These are phyloP conservation scores for Penaeus monodon DNA, from an alignment of 2,888 invertebrate genomes.

Conservation along the genomic window DNA sequence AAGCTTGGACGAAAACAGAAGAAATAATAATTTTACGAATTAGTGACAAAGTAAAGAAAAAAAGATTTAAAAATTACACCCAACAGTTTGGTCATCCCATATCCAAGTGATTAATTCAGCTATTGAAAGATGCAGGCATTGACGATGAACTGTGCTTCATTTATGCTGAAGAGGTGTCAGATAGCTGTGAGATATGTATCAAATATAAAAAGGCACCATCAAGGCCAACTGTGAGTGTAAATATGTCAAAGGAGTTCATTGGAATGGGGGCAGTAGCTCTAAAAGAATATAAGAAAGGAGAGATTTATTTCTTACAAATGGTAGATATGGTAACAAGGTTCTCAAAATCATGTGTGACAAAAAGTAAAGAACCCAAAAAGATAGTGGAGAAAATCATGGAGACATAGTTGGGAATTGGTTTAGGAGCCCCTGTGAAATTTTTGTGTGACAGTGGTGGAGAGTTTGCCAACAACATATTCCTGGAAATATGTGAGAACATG, in stretches of 20 bases:
- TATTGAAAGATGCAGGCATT: too few species aligned
- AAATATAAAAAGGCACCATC: constrained; percentile 20
- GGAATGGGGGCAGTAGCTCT: not conserved
- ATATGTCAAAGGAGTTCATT: constrained; percentile 29
- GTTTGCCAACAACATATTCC: not conserved
- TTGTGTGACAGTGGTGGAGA: constrained; percentile 27
- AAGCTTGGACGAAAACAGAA: too few species aligned
- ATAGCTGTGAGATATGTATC: constrained; percentile 19
- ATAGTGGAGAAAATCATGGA: not conserved
- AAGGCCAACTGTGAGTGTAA: constrained; percentile 21
- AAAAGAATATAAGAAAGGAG: constrained; percentile 11
- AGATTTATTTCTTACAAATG: constrained; percentile 15
- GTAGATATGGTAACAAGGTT: constrained; percentile 26
- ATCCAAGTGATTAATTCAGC: too few species aligned
- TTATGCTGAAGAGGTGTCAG: constrained; percentile 13
- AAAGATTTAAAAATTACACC: too few species aligned
- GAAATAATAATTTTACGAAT: too few species aligned
- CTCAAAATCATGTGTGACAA: not conserved
- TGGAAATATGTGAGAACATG: too few species aligned
- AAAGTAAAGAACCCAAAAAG: constrained; percentile 24
- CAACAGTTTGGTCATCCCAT: too few species aligned
- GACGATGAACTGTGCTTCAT: too few species aligned
- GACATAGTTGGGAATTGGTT: not conserved
- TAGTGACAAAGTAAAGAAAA: too few species aligned
- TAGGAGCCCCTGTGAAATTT: constrained; percentile 7